Percentiles rank a stretch among this genome's conserved stretches.
Conservation (phyloP, 1,140 invertebrate species). For the Stegodyphus dumicola region DNA sequence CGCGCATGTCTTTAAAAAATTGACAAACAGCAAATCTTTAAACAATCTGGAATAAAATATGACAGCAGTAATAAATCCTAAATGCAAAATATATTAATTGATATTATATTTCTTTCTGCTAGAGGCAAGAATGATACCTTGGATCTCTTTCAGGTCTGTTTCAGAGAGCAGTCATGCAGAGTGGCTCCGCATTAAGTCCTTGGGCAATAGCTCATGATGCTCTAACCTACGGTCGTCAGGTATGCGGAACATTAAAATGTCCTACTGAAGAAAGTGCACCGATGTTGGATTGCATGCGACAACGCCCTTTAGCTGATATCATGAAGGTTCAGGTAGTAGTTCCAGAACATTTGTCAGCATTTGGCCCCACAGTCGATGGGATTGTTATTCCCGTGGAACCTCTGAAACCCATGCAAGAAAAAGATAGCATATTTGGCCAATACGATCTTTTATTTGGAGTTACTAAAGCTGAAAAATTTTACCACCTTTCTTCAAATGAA, state of each 20-base stretch:
- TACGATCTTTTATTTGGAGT: constrained; percentile 94
- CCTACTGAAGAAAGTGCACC: constrained; percentile 74
- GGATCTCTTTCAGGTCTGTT: constrained; percentile 64
- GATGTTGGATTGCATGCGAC: constrained; percentile 83
- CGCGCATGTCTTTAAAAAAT: too few relatives aligned
- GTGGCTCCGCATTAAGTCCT: constrained; percentile 68
- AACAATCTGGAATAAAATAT: too few relatives aligned
- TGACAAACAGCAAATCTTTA: too few relatives aligned
- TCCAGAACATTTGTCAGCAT: constrained; percentile 85
- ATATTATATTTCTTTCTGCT: too few relatives aligned
- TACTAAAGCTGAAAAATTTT: constrained; percentile 71
- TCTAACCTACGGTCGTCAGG: constrained; percentile 84
- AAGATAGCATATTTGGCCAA: constrained; percentile 77
- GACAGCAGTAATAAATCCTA: too few relatives aligned
- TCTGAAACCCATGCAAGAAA: constrained; percentile 66
- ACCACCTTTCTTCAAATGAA: constrained; percentile 86
- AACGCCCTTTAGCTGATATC: constrained; percentile 75
- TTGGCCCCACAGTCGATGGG: constrained; percentile 89
- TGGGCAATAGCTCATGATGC: constrained; percentile 69
- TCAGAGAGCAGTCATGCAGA: constrained; percentile 66
- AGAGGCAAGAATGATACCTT: too few relatives aligned
- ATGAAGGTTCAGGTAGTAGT: constrained; percentile 76
- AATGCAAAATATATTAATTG: too few relatives aligned
- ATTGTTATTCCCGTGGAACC: constrained; percentile 68
- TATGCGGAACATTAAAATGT: constrained; percentile 88